A percentile compares a stretch with the other conserved stretches of the same genome.
Evolutionary conservation across 1,140 invertebrate genomes (phyloP).

Genomic region (Nebria ingens): DNA sequence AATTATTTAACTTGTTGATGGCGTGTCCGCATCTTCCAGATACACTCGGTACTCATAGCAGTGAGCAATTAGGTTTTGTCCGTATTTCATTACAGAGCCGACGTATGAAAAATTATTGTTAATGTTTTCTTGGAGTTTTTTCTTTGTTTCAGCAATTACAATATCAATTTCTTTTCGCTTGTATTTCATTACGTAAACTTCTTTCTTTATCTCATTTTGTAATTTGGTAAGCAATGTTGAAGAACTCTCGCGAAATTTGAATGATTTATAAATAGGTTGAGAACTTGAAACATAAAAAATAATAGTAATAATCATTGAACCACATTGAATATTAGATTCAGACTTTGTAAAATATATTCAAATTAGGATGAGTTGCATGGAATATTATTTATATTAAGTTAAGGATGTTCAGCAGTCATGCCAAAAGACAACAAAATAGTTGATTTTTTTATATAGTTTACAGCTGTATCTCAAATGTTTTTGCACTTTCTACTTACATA

Average conservation of each 20-base stretch:
- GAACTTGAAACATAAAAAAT: too few relatives aligned
- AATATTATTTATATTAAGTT: too few relatives aligned
- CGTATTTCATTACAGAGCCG: background rate
- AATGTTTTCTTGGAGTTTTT: too few relatives aligned
- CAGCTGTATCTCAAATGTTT: too few relatives aligned
- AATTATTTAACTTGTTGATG: background rate
- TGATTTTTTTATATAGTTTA: background rate
- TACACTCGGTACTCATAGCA: background rate
- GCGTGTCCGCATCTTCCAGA: background rate
- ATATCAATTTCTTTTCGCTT: background rate
- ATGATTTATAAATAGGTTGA: too few relatives aligned
- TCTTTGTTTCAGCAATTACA: background rate
- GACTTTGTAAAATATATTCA: too few relatives aligned
- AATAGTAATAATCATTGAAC: too few relatives aligned
- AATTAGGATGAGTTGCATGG: too few relatives aligned
- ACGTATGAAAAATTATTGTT: background rate
- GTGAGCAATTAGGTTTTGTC: background rate
- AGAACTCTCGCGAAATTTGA: background rate
- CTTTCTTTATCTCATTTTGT: background rate
- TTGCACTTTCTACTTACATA: too few relatives aligned
- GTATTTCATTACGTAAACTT: background rate
- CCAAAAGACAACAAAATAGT: too few relatives aligned
- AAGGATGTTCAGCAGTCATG: too few relatives aligned
- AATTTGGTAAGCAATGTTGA: background rate
- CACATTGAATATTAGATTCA: too few relatives aligned